Evolutionary conservation across 2,113 vertebrate genomes (phyloP), one percentile per base, ranked within the genome.

Genomic region (Oxyura jamaicensis): DNA sequence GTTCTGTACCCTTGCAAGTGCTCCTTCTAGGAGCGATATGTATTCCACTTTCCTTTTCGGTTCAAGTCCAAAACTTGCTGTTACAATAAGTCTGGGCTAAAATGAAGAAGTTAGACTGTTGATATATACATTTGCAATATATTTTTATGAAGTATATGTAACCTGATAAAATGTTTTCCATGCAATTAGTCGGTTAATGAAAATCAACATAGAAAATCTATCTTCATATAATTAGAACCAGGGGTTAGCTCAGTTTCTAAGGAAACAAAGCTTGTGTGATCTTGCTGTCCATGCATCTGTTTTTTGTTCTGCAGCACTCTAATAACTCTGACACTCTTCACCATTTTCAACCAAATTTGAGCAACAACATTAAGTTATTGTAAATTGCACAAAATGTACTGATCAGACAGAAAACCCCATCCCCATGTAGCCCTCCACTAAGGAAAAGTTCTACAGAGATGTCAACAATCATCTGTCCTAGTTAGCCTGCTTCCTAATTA

Each of bases 61-160:
- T 96, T 99, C 99, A 53, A 99, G 98, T 86, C 99, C 99, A 97
- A 99, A 99, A 12, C 99, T 99, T 74, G 99, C 99, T 19, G 99
- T 99, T 56, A 99, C 98, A 71, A 99, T 95, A 93, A 99, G 69
- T 91, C 99, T 99, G 72, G 99, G 99, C 99, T 99, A 95, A 68
- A 97, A 96, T 74, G 86, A 83, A 86, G 33, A 83, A 74, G 15
- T 63, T 29, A 39, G 20, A 72, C 22, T n/a, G 81, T 86, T 76
- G 79, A 76, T 33, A 41, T 2, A 21, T 6, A 62, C 7, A 60
- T n/a, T 44, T 72, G 58, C 17, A 73, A 69, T 23, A 5, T 36
- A 79, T 62, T 92, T 42, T 63, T 18, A 42, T 58, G 33, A 41
- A 14, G 52, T 17, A 21, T 36, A 62, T 2, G 3, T 13, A 88